Base-by-base conservation (phyloP, 2,888 invertebrate species). In the Tachina grossa region DNA sequence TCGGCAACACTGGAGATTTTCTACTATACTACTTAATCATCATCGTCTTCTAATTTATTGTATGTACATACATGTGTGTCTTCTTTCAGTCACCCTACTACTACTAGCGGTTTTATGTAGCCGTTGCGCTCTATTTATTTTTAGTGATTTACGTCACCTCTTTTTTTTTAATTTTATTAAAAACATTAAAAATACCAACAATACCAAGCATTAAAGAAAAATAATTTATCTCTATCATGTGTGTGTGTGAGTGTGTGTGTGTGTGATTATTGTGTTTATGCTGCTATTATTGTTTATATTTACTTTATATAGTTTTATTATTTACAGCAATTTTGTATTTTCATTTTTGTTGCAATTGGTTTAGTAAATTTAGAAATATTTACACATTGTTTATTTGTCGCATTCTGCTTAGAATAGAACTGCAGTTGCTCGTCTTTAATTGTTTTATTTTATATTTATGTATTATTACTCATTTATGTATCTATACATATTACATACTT, bases 131-230 rank as follows among this genome's bases (percentile, higher is more conserved):
- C 79, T 86, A 87, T 90, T 89, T 91, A 91, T 91, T 90, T 91
- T 89, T 90, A 90, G 90, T 89, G 87, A 88, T 91, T 91, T 91
- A 90, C 91, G 91, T 91, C 91, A 91, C 91, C 16, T 84, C 45
- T 68, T 71, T 68, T n/a, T n/a, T 65, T 71, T 57, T 61, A 71
- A 49, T 57, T 16, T 43, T 6, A 31, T 45, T 41, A 31, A 65
- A 77, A 55, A 43, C 19, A 51, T 47, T 45, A 39, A 71, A 59
- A 41, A 69, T 16, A 63, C 9, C 45, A 53, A 72, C 72, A 59
- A 59, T 49, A 72, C 39, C n/a, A 68, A 45, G 14, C 45, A 76
- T 68, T 53, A 55, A 2, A 31, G 1, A 49, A 14, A 49, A 82
- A 65, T 11, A 71, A 53, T 82, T 63, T 63, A 76, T 69, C 31